Evolutionary conservation across 2,888 invertebrate species (phyloP), one percentile per base, ranked within the genome.

Genomic region (Eustalomyia histrio): DNA sequence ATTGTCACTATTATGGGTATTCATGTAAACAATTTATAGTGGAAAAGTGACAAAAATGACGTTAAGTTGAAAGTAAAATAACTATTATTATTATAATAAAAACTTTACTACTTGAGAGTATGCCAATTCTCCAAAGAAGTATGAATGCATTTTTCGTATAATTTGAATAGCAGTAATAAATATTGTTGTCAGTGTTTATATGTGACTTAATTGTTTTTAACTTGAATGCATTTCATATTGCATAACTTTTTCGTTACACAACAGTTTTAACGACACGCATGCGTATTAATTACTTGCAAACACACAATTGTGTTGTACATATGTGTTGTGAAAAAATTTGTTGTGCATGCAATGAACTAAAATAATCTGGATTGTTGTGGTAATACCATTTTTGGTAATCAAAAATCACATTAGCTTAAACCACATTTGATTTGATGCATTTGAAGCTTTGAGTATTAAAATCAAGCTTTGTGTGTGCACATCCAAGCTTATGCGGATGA

Each of bases 231-330:
- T 58, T 35, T 58, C 12, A 18, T 6, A 47, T 69, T 69, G 43
- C 79, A 69, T 69, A 69, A 69, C 63, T 35, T 52, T 24, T 10
- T 64, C 14, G 18, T 73, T 79, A 72, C 73, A 73, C 73, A 67
- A 79, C n/a, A 21, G 17, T 65, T 16, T 14, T 14, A 18, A 33
- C 21, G 2, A 50, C 39, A 63, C 68, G 68, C 68, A 55, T 61
- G 68, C 68, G 75, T 61, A 47, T 47, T n/a, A 47, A n/a, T 47
- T 47, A 6, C 4, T 47, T n/a, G 4, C n/a, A 47, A n/a, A 47
- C 5, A 47, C 5, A 14, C 43, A 43, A 14, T 43, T 43, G 43
- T 5, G 14, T 14, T 47, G 43, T n/a, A 43, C 12, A 12, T 3
- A 21, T 21, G 21, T 21, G 21, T 21, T 21, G 43, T 43, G 43